A percentile compares a stretch with the other conserved stretches of the same genome.
phyloP scores from a whole-genome alignment of 2,797 vertebrate species.

The Amblyraja radiata region DNA sequence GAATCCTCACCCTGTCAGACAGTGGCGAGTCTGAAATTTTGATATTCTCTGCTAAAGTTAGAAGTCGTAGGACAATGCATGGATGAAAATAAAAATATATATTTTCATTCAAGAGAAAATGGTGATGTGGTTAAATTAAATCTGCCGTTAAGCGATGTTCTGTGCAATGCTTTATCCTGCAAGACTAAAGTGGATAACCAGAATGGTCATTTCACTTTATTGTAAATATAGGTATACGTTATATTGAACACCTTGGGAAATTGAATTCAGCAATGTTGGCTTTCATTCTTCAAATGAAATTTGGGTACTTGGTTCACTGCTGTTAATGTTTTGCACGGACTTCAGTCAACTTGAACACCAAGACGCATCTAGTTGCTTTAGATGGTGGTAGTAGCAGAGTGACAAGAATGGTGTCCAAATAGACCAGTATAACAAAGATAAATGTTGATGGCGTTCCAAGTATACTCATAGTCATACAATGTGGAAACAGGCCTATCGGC shows the following conservation, averaged over 20 bases:
- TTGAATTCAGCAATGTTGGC: background rate
- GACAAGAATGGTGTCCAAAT: background rate
- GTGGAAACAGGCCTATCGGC: no score
- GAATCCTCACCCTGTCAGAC: background rate
- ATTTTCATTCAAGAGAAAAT: background rate
- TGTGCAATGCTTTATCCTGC: background rate
- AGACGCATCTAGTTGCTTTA: background rate
- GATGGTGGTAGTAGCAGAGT: no score
- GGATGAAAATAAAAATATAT: background rate
- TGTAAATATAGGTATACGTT: background rate
- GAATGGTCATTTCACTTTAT: background rate
- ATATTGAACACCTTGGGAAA: background rate
- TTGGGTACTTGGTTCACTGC: background rate
- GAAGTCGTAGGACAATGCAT: background rate
- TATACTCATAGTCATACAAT: background rate
- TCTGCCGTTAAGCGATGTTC: background rate
- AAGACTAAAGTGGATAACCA: background rate
- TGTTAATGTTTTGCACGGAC: background rate
- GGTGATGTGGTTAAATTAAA: background rate
- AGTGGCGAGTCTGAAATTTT: background rate
- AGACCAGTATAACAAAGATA: background rate
- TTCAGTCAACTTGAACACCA: background rate
- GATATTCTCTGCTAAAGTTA: background rate
- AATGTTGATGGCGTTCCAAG: background rate
- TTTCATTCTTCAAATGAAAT: background rate